Evolutionary conservation across 2,888 invertebrate species (phyloP).

Genomic region (Drosophila heteroneura): DNA sequence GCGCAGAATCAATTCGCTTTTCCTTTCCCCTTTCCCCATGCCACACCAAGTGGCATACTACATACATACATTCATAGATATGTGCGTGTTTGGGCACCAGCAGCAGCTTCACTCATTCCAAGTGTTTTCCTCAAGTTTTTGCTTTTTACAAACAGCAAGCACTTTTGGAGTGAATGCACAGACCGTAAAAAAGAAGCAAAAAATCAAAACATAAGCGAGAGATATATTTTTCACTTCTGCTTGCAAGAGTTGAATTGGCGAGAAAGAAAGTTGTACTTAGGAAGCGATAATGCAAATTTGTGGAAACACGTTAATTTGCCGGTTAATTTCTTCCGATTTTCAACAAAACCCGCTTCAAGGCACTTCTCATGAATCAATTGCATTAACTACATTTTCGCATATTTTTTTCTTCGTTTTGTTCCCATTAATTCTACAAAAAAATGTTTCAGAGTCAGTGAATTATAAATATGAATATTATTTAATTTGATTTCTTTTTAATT

Average conservation of each 20-base stretch:
- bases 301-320: slow-evolving; percentile 18
- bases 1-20: slow-evolving; percentile 61
- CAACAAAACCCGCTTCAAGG: background rate
- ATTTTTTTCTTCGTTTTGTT: background rate
- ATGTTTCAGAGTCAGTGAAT: no score
- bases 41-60: background rate
- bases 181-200: slow-evolving; percentile 41
- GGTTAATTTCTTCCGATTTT: slow-evolving; percentile 28
- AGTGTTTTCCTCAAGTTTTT: slow-evolving; percentile 50
- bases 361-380: background rate
- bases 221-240: slow-evolving; percentile 12
- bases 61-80: background rate
- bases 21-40: slow-evolving; percentile 6
- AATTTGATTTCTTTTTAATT: background rate
- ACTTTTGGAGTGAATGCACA: slow-evolving; percentile 38
- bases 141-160: slow-evolving; percentile 21
- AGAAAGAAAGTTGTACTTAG: slow-evolving; percentile 58
- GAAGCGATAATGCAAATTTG: slow-evolving; percentile 37
- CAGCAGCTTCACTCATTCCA: slow-evolving; percentile 34
- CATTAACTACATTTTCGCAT: background rate
- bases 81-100: slow-evolving; percentile 44
- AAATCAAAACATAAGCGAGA: slow-evolving; percentile 42
- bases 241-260: slow-evolving; percentile 42
- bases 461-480: background rate
- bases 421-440: background rate